These are phyloP conservation scores for Ambastaia sidthimunki DNA, from an alignment of 2,797 vertebrate species.

Conservation along the genomic window DNA sequence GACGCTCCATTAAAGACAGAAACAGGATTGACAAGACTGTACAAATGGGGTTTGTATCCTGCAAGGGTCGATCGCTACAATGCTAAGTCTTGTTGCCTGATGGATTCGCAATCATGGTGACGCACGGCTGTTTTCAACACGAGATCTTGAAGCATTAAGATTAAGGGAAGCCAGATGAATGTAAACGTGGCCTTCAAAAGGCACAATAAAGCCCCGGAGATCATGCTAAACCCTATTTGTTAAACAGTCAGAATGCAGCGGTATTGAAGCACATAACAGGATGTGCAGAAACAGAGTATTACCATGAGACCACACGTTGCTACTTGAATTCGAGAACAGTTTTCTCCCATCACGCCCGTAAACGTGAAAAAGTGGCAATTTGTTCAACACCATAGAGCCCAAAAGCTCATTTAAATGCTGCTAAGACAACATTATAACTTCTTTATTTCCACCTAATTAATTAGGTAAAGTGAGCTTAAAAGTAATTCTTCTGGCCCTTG, in stretches of 20 bases:
- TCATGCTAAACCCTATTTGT: slow-evolving; percentile 52
- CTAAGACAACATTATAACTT: slow-evolving; percentile 55
- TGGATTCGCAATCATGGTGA: neutral
- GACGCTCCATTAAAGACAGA: slow-evolving; percentile 52
- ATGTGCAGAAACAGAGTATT: slow-evolving; percentile 35
- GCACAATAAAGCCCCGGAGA: slow-evolving; percentile 38
- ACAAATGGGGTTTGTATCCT: slow-evolving; percentile 30
- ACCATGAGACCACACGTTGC: slow-evolving; percentile 29
- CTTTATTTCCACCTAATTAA: slow-evolving; percentile 59
- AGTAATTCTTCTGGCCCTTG: slow-evolving; percentile 52
- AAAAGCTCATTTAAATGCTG: slow-evolving; percentile 46
- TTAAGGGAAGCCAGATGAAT: slow-evolving; percentile 3
- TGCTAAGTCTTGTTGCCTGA: slow-evolving; percentile 18
- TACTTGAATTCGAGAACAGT: slow-evolving; percentile 1
- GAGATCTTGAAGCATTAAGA: slow-evolving; percentile 9
- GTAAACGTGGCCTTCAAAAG: neutral
- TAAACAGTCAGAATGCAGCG: slow-evolving; percentile 28
- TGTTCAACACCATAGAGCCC: slow-evolving; percentile 56
- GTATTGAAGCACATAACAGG: slow-evolving; percentile 24
- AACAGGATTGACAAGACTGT: slow-evolving; percentile 57
- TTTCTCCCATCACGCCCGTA: slow-evolving; percentile 36
- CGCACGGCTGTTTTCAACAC: neutral
- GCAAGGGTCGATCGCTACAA: slow-evolving; percentile 45
- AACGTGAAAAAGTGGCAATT: slow-evolving; percentile 42
- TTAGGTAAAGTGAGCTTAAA: slow-evolving; percentile 61